Evolutionary conservation across 2,113 vertebrate species (phyloP), one percentile per base, ranked within the genome.

Genomic region (Tenebrosternarchus preto): DNA sequence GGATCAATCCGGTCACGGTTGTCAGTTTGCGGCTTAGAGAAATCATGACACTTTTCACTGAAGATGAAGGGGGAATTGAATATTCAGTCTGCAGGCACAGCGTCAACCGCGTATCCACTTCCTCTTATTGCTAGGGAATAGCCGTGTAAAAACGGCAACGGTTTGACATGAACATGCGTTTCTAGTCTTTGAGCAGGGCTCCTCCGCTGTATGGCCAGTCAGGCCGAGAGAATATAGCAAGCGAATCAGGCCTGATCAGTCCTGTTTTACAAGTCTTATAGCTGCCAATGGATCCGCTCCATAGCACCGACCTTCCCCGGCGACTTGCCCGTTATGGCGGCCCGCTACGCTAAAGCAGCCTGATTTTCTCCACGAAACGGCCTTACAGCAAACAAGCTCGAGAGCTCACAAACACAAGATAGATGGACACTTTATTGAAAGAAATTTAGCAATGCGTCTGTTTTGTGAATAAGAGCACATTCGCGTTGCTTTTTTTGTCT

Each of bases 241-340:
- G 59, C 61, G 63, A 50, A 79, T 83, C 72, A 53, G 67, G 85
- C 83, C 82, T 86, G 85, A 87, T 87, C 83, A 82, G 77, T 80
- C 83, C 84, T 87, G 83, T 84, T 88, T 88, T 87, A 88, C 87
- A 87, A 88, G 85, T 84, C 87, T 82, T 85, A 87, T 83, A 76
- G 94, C 93, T 93, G 93, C 75, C 90, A 92, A 24, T 92, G 90
- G 77, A 95, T 95, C 31, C 92, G 93, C 92, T 95, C 92, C 90
- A 94, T 86, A 59, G 91, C 36, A 74, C 95, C 94, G 93, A 17
- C 90, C 93, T 73, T 94, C 93, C 0, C 84, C 91, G 0, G 82
- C 82, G 60, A 92, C 92, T 2, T 94, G 93, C 11, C 43, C 43
- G 43, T 50, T 1, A 50, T 9, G 43, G 43, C 39, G 39, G 39